phyloP scores from a whole-genome alignment of 2,888 invertebrate species.

The Silvanus unidentatus region DNA sequence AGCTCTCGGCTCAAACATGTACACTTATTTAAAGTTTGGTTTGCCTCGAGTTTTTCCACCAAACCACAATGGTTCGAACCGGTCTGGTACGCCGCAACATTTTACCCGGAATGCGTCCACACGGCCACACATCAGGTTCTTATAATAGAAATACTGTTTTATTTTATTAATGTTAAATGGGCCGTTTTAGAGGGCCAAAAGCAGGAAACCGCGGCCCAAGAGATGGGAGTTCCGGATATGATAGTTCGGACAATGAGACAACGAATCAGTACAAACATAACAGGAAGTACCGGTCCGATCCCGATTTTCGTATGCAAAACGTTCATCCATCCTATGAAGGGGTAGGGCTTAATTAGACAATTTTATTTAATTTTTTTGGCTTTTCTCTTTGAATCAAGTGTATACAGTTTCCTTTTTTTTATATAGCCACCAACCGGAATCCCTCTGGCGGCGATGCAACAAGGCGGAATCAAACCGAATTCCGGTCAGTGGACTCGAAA shows the following conservation, averaged over 20 bases:
- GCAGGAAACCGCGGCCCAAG: conserved; percentile 58
- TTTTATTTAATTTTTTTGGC: not conserved
- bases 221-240: conserved; percentile 88
- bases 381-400: too few species aligned
- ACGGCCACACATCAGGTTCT: conserved; percentile 44
- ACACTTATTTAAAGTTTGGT: conserved; percentile 90
- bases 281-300: conserved; percentile 78
- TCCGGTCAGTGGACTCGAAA: conserved; percentile 43
- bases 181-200: conserved; percentile 38
- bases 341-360: conserved; percentile 31
- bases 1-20: conserved; percentile 84
- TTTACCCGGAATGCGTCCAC: conserved; percentile 41
- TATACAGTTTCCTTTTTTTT: too few species aligned
- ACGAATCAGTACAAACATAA: conserved; percentile 59
- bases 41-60: conserved; percentile 88
- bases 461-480: conserved; percentile 58
- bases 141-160: conserved; percentile 6
- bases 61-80: conserved; percentile 65
- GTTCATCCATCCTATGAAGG: conserved; percentile 51
- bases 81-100: conserved; percentile 58
- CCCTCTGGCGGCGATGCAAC: conserved; percentile 63
- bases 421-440: conserved; percentile 40
- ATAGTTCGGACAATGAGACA: conserved; percentile 81
- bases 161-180: conserved; percentile 3
- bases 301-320: conserved; percentile 71